A percentile compares a stretch with the other conserved stretches of the same genome.
Evolutionary conservation across 2,113 vertebrate genomes (phyloP).

Genomic region (Lethenteron camtschaticum): DNA sequence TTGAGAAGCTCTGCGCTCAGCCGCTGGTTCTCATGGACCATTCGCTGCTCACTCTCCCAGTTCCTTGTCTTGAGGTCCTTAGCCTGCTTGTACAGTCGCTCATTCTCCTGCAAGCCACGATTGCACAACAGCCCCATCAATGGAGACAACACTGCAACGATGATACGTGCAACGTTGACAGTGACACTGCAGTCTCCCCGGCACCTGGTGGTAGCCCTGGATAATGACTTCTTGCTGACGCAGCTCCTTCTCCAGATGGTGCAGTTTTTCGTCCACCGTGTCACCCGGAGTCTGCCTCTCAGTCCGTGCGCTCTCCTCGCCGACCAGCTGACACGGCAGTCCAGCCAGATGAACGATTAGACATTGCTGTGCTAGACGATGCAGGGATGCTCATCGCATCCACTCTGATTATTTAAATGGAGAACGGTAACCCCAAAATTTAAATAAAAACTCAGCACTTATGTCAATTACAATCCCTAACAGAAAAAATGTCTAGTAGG

Average conservation of each 20-base stretch:
- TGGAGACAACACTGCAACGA: neutral
- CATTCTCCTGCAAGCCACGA: slow-evolving; percentile 41
- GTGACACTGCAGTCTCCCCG: no score
- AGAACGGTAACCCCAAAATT: no score
- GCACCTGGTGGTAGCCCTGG: slow-evolving; percentile 70
- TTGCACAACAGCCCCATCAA: slow-evolving; percentile 1
- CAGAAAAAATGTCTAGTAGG: no score
- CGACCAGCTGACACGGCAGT: no score
- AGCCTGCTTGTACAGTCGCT: slow-evolving; percentile 51
- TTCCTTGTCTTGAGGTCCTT: slow-evolving; percentile 48
- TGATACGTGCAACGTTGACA: neutral
- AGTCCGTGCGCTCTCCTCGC: no score
- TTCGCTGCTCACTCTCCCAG: slow-evolving; percentile 50
- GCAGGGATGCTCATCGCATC: no score
- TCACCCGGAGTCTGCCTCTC: no score
- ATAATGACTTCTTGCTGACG: slow-evolving; percentile 61
- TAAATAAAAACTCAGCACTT: no score
- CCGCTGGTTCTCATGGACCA: slow-evolving; percentile 64
- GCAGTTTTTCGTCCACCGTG: slow-evolving; percentile 29
- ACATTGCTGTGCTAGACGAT: no score
- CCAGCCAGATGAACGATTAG: no score
- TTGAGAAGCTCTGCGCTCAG: slow-evolving; percentile 36
- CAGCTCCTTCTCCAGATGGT: slow-evolving; percentile 49
- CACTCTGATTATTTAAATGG: no score
- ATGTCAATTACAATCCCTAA: no score